Percentiles rank a stretch among this genome's conserved stretches.
Conservation (phyloP, 2,888 invertebrate genomes). For the Nymphalis urticae region DNA sequence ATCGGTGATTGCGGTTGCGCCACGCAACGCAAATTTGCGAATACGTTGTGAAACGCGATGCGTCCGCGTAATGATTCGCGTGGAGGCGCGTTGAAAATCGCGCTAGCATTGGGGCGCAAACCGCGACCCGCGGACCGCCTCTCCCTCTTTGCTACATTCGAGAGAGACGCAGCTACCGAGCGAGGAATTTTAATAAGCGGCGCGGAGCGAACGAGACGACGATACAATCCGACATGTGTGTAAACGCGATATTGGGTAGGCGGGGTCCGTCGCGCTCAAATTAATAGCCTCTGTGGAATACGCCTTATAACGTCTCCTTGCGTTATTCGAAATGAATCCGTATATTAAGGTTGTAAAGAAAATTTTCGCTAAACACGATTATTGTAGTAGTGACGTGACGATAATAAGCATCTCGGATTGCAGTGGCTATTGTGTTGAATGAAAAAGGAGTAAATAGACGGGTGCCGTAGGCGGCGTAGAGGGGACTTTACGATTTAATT, state of each 20-base stretch:
- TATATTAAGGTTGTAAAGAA: constrained; percentile 44
- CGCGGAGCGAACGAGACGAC: constrained; percentile 75
- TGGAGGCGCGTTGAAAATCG: constrained; percentile 78
- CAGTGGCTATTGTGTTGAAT: constrained; percentile 81
- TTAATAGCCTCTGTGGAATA: constrained; percentile 75
- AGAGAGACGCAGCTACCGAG: constrained; percentile 76
- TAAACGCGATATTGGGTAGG: constrained; percentile 78
- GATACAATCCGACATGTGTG: constrained; percentile 75
- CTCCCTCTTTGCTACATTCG: constrained; percentile 50
- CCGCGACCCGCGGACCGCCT: constrained; percentile 62
- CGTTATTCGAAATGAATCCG: constrained; percentile 42
- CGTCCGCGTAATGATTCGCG: constrained; percentile 71
- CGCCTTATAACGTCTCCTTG: constrained; percentile 63
- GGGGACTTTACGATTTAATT: constrained; percentile 82
- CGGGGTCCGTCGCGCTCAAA: constrained; percentile 81
- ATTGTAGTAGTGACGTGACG: constrained; percentile 56
- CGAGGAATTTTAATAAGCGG: constrained; percentile 81
- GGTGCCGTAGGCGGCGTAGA: constrained; percentile 78
- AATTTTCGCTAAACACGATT: constrained; percentile 37
- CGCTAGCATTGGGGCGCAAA: constrained; percentile 75
- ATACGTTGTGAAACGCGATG: constrained; percentile 52
- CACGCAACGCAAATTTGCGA: constrained; percentile 31
- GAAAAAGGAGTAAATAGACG: constrained; percentile 81
- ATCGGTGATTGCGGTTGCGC: constrained; percentile 22
- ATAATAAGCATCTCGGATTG: constrained; percentile 66